Evolutionary conservation across 2,113 vertebrate genomes (phyloP).

Genomic region (Pelecanoides urinatrix): DNA sequence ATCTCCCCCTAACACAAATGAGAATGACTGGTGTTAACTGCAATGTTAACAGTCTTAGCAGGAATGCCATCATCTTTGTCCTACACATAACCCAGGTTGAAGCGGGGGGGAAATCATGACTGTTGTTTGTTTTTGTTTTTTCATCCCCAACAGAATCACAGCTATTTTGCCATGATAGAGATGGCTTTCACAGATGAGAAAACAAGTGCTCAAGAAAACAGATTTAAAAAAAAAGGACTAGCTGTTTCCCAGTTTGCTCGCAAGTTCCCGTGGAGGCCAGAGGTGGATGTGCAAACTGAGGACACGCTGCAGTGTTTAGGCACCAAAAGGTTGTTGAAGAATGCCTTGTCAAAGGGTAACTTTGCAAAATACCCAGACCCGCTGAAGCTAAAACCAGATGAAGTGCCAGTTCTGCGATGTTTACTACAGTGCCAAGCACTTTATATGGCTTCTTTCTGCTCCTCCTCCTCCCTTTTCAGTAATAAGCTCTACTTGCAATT

Average conservation of each 20-base stretch:
- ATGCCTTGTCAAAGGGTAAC: neutral
- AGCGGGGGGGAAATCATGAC: neutral
- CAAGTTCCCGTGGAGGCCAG: neutral
- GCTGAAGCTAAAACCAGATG: neutral
- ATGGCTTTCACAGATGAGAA: neutral
- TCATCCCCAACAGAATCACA: neutral
- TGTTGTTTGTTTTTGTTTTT: neutral
- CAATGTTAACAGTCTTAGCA: neutral
- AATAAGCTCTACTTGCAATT: neutral
- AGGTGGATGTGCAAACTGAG: neutral
- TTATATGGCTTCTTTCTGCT: slow-evolving; percentile 12
- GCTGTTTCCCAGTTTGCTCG: neutral
- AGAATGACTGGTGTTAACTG: neutral
- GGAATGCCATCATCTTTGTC: neutral
- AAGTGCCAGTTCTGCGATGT: neutral
- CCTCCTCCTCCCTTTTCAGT: neutral
- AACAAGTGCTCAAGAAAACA: neutral
- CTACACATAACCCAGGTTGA: neutral
- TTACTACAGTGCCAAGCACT: neutral
- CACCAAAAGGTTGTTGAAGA: neutral
- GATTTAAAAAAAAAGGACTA: neutral
- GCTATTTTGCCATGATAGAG: neutral
- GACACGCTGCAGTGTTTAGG: accelerated
- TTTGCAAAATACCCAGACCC: neutral
- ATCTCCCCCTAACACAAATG: neutral